Evolutionary conservation across 2,888 invertebrate species (phyloP), one percentile per base, ranked within the genome.

Genomic region (Tigriopus californicus): DNA sequence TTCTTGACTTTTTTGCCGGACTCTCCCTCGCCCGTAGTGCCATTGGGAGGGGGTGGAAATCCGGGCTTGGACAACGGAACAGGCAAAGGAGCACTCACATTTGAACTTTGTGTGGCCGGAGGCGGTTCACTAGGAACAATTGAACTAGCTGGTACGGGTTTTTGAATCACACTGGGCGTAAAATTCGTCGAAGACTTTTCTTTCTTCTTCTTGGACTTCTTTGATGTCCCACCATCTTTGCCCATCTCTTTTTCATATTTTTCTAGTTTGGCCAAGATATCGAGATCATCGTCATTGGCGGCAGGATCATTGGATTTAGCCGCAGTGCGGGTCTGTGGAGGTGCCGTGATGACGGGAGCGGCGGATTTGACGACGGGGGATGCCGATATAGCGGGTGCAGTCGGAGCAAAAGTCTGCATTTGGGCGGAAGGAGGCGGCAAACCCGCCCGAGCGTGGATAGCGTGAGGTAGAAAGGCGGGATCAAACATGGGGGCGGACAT

Each of bases 1-100:
- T 78, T 78, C 64, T 76, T 77, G 55, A 64, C 64, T 58, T 65
- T 65, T 46, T 65, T 65, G 40, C 64, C 62, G 74, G 64, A 64
- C 46, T 63, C 57, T 20, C n/a, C n/a, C n/a, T 47, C 8, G 10
- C 42, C 12, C 20, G 41, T 4, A 22, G 44, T 3, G 24, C 20
- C 47, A 13, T 41, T 20, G 44, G 60, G 15, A 22, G 60, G 54
- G 8, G 48, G 40, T 41, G n/a, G n/a, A n/a, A n/a, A n/a, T n/a
- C n/a, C n/a, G n/a, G n/a, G n/a, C n/a, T 13, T 18, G 1, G n/a
- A 1, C 12, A 18, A 8, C 1, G 15, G 15, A 3, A 18, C 44
- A 5, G 44, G n/a, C 3, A 18, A 4, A 44, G 44, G n/a, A 6
- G 44, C 44, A n/a, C 18, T 15, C n/a, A 44, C n/a, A 44, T 10